Conservation (phyloP, 2,888 invertebrate species). For the Bursaphelenchus okinawaensis region DNA sequence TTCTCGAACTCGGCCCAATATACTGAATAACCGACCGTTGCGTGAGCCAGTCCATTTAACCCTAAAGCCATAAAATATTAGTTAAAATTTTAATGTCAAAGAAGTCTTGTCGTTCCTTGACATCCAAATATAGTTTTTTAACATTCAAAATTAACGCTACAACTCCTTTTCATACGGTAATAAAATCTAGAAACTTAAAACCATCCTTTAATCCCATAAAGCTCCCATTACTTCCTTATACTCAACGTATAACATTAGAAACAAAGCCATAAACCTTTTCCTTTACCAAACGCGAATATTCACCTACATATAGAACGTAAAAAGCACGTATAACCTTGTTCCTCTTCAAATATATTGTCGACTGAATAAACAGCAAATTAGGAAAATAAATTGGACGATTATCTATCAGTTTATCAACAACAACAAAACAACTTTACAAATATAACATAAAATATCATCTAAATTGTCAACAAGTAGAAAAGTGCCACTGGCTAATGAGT, state of each 20-base stretch:
- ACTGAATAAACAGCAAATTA: not conserved
- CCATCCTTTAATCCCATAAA: no score
- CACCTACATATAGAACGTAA: no score
- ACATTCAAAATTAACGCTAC: not conserved
- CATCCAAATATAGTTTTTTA: not conserved
- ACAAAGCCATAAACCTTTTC: no score
- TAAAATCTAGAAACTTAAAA: conserved; percentile 5
- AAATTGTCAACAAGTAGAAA: no score
- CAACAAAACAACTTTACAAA: no score
- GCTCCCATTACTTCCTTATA: no score
- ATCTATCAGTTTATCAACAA: not conserved
- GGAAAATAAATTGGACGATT: not conserved
- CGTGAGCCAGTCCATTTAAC: conserved; percentile 10
- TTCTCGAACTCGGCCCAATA: conserved; percentile 2
- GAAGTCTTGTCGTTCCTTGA: no score
- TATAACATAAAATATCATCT: no score
- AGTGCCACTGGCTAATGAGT: no score
- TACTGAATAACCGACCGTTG: not conserved
- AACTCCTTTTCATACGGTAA: not conserved
- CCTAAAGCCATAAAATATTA: not conserved
- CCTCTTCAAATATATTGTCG: not conserved
- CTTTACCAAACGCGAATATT: no score
- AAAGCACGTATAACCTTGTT: no score
- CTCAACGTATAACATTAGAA: no score
- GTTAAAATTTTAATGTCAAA: not conserved